phyloP scores from a whole-genome alignment of 2,888 invertebrate species.

The Drosophila engyochracea region DNA sequence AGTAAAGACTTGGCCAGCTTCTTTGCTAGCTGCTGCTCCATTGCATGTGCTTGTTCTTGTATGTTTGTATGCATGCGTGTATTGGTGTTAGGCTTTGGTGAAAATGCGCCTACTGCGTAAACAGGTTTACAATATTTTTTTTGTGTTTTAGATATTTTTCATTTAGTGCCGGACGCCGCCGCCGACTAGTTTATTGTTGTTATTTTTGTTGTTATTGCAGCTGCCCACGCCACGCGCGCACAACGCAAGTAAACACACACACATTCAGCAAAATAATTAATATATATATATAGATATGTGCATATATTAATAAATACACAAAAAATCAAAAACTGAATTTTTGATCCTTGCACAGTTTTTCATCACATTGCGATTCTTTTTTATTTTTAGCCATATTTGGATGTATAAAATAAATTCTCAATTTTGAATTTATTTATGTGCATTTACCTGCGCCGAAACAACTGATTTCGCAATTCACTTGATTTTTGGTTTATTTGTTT shows the following conservation, averaged over 20 bases:
- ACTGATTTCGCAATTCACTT: constrained; percentile 12
- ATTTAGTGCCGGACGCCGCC: constrained; percentile 54
- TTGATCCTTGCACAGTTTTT: constrained; percentile 31
- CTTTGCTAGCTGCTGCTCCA: constrained; percentile 25
- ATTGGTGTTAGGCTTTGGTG: constrained; percentile 53
- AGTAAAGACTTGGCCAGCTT: constrained; percentile 40
- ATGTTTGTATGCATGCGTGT: constrained; percentile 14
- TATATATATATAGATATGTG: background rate
- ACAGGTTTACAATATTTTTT: constrained; percentile 54
- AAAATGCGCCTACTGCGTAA: constrained; percentile 64
- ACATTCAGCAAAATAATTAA: background rate
- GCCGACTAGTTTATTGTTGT: constrained; percentile 31
- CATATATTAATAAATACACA: constrained; percentile 2
- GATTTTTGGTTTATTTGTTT: background rate
- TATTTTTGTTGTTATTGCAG: constrained; percentile 36
- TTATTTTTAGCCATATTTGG: constrained; percentile 16
- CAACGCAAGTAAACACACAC: constrained; percentile 17
- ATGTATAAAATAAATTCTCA: constrained; percentile 5
- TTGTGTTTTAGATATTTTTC: constrained; percentile 45
- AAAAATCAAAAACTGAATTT: background rate
- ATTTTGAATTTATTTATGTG: constrained; percentile 5
- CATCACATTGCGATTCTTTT: background rate
- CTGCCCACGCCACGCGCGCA: constrained; percentile 63
- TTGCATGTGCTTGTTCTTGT: constrained; percentile 2
- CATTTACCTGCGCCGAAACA: constrained; percentile 38